These are phyloP conservation scores for Bombus ignitus DNA, from an alignment of 1,140 invertebrate genomes.

Conservation along the genomic window DNA sequence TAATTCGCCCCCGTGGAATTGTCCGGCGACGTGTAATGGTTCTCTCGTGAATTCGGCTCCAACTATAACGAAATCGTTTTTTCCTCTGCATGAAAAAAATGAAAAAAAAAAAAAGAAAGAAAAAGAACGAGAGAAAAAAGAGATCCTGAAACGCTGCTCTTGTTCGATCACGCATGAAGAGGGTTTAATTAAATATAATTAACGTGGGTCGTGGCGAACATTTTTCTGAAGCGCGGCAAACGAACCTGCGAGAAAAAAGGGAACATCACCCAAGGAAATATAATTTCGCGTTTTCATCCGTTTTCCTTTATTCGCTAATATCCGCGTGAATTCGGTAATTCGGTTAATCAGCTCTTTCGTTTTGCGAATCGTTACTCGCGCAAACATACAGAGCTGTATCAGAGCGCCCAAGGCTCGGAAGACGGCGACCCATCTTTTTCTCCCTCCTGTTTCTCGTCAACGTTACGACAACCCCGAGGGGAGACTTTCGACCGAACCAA, in stretches of 20 bases:
- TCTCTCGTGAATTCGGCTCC: not conserved
- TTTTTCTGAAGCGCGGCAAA: not conserved
- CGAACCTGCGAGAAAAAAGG: not conserved
- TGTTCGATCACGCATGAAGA: not conserved
- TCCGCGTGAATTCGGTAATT: not conserved
- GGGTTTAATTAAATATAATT: conserved; percentile 15
- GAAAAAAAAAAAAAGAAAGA: not conserved
- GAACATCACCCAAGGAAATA: not conserved
- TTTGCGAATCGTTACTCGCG: conserved; percentile 24
- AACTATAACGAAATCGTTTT: not conserved
- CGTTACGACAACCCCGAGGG: not conserved
- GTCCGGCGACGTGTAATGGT: not conserved
- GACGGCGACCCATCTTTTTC: conserved; percentile 8
- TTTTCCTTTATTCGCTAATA: not conserved
- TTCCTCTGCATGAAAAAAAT: no score
- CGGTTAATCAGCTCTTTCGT: conserved; percentile 52
- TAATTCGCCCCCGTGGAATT: conserved; percentile 40
- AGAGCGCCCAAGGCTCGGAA: not conserved
- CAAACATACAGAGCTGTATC: no score
- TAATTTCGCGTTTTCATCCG: not conserved
- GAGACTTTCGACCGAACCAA: not conserved
- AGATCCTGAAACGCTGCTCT: not conserved
- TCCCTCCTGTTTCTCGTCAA: not conserved
- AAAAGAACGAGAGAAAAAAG: not conserved
- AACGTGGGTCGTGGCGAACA: not conserved